These are phyloP conservation scores for Pseudochirops cupreus DNA, from an alignment of 2,797 vertebrate genomes.

Conservation along the genomic window DNA sequence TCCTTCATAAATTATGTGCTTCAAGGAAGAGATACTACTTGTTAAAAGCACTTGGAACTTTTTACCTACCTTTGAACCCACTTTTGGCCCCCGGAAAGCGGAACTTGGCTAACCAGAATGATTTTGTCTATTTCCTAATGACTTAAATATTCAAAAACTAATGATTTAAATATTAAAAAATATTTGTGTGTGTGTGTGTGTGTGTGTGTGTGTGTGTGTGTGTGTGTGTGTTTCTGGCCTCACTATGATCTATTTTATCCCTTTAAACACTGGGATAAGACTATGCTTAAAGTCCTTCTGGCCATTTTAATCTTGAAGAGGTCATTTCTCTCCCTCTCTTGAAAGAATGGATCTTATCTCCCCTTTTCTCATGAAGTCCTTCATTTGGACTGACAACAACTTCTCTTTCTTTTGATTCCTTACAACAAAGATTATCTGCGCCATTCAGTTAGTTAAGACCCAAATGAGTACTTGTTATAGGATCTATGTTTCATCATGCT, in stretches of 20 bases:
- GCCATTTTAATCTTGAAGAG: neutral
- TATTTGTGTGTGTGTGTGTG: too few species aligned
- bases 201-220: neutral
- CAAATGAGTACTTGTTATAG: neutral
- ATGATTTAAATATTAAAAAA: neutral
- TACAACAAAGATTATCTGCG: neutral
- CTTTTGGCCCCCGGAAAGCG: neutral
- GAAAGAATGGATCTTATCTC: neutral
- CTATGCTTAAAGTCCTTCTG: neutral
- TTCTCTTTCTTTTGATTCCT: neutral
- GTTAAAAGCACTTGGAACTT: constrained; percentile 65
- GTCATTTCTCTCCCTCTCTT: neutral
- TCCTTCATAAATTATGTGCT: constrained; percentile 59
- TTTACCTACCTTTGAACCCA: constrained; percentile 50
- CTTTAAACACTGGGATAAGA: neutral
- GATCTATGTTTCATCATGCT: neutral
- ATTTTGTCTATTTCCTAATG: constrained; percentile 48
- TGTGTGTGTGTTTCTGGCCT: neutral
- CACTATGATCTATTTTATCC: neutral
- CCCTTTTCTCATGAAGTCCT: neutral
- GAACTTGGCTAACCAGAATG: neutral
- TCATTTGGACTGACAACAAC: neutral
- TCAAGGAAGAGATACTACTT: constrained; percentile 42
- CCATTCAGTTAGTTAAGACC: neutral
- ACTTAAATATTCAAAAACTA: constrained; percentile 26